Percentiles rank a stretch among this genome's conserved stretches.
These are phyloP conservation scores for Griposia aprilina DNA, from an alignment of 2,888 invertebrate genomes.

Conservation along the genomic window DNA sequence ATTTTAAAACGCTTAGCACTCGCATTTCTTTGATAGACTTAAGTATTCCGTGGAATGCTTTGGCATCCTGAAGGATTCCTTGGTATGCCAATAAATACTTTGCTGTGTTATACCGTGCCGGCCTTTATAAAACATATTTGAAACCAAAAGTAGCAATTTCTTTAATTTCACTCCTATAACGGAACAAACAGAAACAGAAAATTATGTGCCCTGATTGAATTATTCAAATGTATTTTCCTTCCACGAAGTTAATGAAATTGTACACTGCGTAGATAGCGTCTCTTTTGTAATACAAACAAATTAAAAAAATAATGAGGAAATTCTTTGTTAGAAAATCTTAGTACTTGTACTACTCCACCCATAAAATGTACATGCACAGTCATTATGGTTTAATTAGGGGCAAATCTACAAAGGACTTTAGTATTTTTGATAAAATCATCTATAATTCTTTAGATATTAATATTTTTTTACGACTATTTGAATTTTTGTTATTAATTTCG, in stretches of 20 bases:
- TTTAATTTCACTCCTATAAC: conserved; percentile 17
- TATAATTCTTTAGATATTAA: conserved; percentile 15
- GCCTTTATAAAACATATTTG: conserved; percentile 10
- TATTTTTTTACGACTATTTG: conserved; percentile 11
- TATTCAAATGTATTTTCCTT: conserved; percentile 41
- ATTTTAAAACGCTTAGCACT: background rate
- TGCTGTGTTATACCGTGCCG: background rate
- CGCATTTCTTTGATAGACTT: background rate
- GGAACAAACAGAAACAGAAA: conserved; percentile 32
- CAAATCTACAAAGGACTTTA: conserved; percentile 46
- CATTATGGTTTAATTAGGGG: conserved; percentile 28
- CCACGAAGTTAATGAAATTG: conserved; percentile 43
- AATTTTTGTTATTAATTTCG: conserved; percentile 25
- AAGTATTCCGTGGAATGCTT: background rate
- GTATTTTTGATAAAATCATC: conserved; percentile 20
- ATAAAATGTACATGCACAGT: conserved; percentile 11
- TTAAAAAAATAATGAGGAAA: conserved; percentile 43
- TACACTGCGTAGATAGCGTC: conserved; percentile 23
- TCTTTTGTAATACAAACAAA: conserved; percentile 35
- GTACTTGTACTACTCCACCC: conserved; percentile 6
- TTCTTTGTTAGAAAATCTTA: conserved; percentile 24
- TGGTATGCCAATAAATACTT: background rate
- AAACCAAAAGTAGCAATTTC: conserved; percentile 10
- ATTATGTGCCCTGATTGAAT: conserved; percentile 36
- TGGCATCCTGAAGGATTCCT: background rate